phyloP scores from a whole-genome alignment of 2,888 invertebrate genomes.

The Drosophila acutilabella region DNA sequence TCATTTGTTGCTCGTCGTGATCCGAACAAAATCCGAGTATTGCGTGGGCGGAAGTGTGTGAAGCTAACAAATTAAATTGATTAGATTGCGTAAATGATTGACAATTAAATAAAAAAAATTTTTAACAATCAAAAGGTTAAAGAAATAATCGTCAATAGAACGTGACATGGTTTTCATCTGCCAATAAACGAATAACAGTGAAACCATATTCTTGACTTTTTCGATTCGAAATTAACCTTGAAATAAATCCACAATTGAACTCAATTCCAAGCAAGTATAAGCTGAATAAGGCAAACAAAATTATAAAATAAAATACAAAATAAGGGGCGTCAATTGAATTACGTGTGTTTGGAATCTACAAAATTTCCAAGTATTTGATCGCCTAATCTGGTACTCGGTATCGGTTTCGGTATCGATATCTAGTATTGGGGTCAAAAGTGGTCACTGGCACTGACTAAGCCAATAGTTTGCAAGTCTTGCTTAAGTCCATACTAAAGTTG shows the following conservation, averaged over 20 bases:
- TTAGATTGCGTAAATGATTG: conserved; percentile 39
- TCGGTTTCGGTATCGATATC: conserved; percentile 13
- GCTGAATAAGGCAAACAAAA: background rate
- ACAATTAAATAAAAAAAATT: conserved; percentile 15
- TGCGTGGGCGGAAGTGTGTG: conserved; percentile 66
- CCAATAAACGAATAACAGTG: background rate
- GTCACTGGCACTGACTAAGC: conserved; percentile 54
- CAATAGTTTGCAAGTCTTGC: conserved; percentile 70
- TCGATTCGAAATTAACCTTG: conserved; percentile 51
- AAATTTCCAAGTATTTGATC: conserved; percentile 25
- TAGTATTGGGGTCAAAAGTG: conserved; percentile 57
- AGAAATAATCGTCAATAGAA: background rate
- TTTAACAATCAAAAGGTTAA: background rate
- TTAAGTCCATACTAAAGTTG: conserved; percentile 63
- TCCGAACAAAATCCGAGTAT: conserved; percentile 29
- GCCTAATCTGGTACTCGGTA: conserved; percentile 41
- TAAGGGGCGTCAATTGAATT: conserved; percentile 69
- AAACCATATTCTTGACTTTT: background rate
- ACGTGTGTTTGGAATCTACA: conserved; percentile 32
- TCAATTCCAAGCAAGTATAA: conserved; percentile 32
- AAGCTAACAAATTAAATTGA: conserved; percentile 48
- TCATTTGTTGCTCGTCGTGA: conserved; percentile 58
- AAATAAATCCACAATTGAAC: conserved; percentile 35
- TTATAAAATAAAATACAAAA: conserved; percentile 1
- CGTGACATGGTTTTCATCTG: background rate